Evolutionary conservation across 2,888 invertebrate genomes (phyloP).

Genomic region (Tridacna gigas): DNA sequence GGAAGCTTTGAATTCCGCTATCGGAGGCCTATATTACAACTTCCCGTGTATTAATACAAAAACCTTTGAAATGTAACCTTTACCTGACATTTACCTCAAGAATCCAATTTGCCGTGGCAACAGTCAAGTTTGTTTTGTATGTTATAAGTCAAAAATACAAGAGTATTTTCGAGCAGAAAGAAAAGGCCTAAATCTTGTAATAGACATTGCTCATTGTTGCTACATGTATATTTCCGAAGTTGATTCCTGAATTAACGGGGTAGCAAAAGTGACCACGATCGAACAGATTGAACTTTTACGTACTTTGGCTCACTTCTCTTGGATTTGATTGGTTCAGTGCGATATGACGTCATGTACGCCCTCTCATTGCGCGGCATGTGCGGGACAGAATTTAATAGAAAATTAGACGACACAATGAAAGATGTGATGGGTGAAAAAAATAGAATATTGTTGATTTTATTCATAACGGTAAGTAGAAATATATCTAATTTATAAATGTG

Average conservation of each 20-base stretch:
- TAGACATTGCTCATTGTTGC: too few relatives aligned
- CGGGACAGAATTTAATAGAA: too few relatives aligned
- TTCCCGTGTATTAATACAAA: neutral
- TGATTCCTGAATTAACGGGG: too few relatives aligned
- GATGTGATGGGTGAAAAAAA: slow-evolving; percentile 7
- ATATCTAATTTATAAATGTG: neutral
- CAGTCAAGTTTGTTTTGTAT: too few relatives aligned
- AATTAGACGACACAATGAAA: neutral
- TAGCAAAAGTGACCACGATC: too few relatives aligned
- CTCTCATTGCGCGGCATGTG: too few relatives aligned
- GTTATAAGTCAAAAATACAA: too few relatives aligned
- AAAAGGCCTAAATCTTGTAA: too few relatives aligned
- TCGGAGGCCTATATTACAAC: neutral
- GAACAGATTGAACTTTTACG: neutral
- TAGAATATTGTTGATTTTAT: neutral
- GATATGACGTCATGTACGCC: neutral
- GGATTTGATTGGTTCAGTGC: neutral
- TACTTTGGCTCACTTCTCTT: neutral
- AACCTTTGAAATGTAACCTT: neutral
- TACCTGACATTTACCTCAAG: too few relatives aligned
- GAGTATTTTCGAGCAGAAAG: too few relatives aligned
- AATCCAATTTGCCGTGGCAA: too few relatives aligned
- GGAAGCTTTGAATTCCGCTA: slow-evolving; percentile 1
- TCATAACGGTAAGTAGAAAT: slow-evolving; percentile 7
- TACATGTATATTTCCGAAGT: too few relatives aligned